Percentiles rank a stretch among this genome's conserved stretches.
Conservation (phyloP, 1,140 invertebrate species). For the Zaprionus gabonicus region DNA sequence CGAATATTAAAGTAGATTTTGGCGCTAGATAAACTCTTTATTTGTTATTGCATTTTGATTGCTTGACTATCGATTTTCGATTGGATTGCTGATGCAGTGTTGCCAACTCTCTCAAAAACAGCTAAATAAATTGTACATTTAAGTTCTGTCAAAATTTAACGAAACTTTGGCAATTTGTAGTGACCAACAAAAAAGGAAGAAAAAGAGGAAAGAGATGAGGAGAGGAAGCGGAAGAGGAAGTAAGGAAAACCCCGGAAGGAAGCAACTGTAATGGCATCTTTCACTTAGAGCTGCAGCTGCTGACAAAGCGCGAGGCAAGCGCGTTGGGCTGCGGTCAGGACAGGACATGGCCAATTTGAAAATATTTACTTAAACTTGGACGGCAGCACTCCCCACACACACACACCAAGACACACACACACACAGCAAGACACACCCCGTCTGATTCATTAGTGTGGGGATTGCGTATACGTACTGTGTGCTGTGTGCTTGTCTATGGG, state of each 20-base stretch:
- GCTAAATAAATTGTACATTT: slow-evolving; percentile 10
- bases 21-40: not conserved
- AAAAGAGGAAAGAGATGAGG: not conserved
- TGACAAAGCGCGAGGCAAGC: slow-evolving; percentile 42
- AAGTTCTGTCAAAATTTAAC: not conserved
- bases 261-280: slow-evolving; percentile 63
- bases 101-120: not conserved
- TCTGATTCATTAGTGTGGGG: slow-evolving; percentile 38
- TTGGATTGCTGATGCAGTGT: not conserved
- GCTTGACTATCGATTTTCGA: not conserved
- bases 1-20: not conserved
- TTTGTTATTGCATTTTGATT: not conserved
- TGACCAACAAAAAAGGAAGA: not conserved
- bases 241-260: slow-evolving; percentile 41
- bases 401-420: slow-evolving; percentile 8
- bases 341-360: slow-evolving; percentile 80
- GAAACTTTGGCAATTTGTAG: slow-evolving; percentile 15
- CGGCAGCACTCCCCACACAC: not conserved
- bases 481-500: slow-evolving; percentile 10
- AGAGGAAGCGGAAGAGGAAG: slow-evolving; percentile 31
- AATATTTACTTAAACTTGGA: slow-evolving; percentile 79
- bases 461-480: slow-evolving; percentile 26
- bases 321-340: slow-evolving; percentile 37
- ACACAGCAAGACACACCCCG: slow-evolving; percentile 10
- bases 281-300: slow-evolving; percentile 53